phyloP scores from a whole-genome alignment of 1,140 invertebrate genomes.

The Lasioglossum baleicum region DNA sequence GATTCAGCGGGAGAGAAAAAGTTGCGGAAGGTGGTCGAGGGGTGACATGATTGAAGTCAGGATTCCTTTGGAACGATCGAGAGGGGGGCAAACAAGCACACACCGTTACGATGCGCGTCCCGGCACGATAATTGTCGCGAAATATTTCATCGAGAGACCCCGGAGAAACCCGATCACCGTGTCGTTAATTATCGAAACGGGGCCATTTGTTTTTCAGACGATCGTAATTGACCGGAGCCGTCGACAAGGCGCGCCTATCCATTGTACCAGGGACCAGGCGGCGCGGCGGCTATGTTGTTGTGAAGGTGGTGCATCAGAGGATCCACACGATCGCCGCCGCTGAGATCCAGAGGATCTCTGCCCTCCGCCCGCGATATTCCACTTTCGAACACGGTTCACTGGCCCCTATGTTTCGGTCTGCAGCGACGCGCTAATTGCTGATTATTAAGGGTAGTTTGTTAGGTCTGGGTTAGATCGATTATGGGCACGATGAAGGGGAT shows the following conservation, averaged over 20 bases:
- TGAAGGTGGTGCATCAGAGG: conserved; percentile 44
- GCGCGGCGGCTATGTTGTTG: conserved; percentile 42
- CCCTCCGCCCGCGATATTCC: conserved; percentile 16
- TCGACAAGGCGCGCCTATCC: conserved; percentile 49
- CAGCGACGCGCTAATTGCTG: conserved; percentile 39
- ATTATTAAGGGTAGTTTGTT: conserved; percentile 1
- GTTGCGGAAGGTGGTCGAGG: neutral
- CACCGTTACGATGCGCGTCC: conserved; percentile 8
- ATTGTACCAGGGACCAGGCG: conserved; percentile 33
- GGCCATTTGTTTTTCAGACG: conserved; percentile 51
- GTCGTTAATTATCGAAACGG: conserved; percentile 50
- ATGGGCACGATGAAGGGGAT: conserved; percentile 2
- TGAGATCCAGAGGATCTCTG: neutral
- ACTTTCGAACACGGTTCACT: neutral
- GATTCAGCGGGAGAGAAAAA: neutral
- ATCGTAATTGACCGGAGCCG: conserved; percentile 52
- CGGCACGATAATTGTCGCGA: conserved; percentile 18
- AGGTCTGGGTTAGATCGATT: neutral
- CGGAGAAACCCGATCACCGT: conserved; percentile 35
- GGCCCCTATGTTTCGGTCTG: neutral
- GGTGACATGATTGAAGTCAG: neutral
- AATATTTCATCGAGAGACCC: conserved; percentile 29
- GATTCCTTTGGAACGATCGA: neutral
- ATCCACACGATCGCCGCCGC: neutral
- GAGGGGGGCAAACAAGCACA: too few relatives aligned